Conservation (phyloP, 2,113 vertebrate species). For the Crocuta crocuta region DNA sequence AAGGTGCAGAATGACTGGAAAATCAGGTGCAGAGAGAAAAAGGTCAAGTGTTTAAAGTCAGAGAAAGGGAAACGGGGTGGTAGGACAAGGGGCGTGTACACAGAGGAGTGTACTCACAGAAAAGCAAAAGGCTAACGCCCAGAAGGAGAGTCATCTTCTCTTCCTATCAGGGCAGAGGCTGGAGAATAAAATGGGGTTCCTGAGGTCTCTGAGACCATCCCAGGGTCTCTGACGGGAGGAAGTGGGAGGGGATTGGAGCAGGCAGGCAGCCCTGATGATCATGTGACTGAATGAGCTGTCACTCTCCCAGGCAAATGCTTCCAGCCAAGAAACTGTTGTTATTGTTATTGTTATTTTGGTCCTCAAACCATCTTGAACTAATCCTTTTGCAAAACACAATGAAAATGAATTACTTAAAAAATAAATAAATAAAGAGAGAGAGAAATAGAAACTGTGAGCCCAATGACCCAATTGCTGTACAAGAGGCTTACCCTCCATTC, state of each 20-base stretch:
- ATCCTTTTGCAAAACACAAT: background rate
- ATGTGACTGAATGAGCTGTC: background rate
- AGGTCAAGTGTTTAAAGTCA: background rate
- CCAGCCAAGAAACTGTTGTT: background rate
- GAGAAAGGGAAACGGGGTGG: background rate
- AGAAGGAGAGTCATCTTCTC: constrained; percentile 40
- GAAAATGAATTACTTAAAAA: background rate
- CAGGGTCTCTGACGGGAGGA: background rate
- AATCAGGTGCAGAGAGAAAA: background rate
- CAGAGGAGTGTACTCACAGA: constrained; percentile 26
- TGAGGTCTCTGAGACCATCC: background rate
- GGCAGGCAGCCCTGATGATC: background rate
- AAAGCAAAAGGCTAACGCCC: constrained; percentile 57
- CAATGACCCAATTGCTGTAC: background rate
- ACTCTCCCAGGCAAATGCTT: background rate
- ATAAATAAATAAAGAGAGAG: background rate
- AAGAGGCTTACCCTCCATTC: background rate
- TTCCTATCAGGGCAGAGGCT: background rate
- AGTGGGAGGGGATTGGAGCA: background rate
- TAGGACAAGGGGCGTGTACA: background rate
- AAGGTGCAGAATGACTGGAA: background rate
- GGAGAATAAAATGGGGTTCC: background rate
- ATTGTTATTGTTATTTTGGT: background rate
- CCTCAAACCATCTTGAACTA: background rate
- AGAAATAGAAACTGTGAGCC: background rate